Evolutionary conservation across 1,140 invertebrate species (phyloP).

Genomic region (Procambarus clarkii): DNA sequence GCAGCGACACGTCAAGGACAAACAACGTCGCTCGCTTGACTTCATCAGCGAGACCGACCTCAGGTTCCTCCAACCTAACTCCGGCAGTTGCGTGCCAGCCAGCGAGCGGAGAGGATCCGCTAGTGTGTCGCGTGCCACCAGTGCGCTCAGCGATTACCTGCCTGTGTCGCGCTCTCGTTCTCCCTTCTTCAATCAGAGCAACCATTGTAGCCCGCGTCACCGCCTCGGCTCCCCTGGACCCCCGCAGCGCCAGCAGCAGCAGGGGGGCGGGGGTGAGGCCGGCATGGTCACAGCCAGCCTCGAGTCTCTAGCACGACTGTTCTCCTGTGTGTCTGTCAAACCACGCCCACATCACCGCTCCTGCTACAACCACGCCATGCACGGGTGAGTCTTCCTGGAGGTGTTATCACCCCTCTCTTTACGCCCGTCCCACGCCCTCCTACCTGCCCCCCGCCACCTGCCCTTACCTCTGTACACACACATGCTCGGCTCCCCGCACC

Average conservation of each 20-base stretch:
- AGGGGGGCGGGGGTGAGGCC: conserved; percentile 51
- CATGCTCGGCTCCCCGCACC: too few species aligned
- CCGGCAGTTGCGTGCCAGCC: conserved; percentile 26
- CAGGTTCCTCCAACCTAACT: neutral
- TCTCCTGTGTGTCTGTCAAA: conserved; percentile 59
- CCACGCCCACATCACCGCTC: conserved; percentile 41
- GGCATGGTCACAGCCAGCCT: conserved; percentile 65
- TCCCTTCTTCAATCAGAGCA: conserved; percentile 14
- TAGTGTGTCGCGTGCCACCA: neutral
- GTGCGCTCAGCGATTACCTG: conserved; percentile 46
- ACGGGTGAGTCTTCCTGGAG: conserved; percentile 50
- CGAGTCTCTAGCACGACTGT: conserved; percentile 55
- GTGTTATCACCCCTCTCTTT: too few species aligned
- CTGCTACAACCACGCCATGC: conserved; percentile 55
- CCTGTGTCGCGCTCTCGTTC: conserved; percentile 48
- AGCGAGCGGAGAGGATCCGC: conserved; percentile 10
- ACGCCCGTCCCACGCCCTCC: neutral
- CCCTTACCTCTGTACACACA: too few species aligned
- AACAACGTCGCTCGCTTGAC: neutral
- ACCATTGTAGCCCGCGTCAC: conserved; percentile 9
- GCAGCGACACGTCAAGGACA: conserved; percentile 49
- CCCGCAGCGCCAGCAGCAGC: conserved; percentile 19
- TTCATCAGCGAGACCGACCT: neutral
- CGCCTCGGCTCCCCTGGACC: conserved; percentile 5
- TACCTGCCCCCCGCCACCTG: too few species aligned